A percentile compares a stretch with the other conserved stretches of the same genome.
phyloP scores from a whole-genome alignment of 2,797 vertebrate species.

The Caiman crocodilus region DNA sequence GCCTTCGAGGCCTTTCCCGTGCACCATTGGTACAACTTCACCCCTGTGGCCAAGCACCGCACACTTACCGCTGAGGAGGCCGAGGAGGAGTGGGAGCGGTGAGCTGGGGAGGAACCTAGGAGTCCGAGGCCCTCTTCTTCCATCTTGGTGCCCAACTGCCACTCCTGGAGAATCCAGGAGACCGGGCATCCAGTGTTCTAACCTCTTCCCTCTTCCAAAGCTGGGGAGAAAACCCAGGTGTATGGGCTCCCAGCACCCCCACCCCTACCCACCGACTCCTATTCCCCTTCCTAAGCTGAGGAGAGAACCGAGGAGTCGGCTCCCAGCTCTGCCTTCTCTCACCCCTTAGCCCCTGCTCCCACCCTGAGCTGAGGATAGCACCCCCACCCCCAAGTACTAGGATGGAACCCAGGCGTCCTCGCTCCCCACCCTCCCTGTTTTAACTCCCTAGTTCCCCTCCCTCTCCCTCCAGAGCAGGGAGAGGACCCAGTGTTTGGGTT shows the following conservation, averaged over 20 bases:
- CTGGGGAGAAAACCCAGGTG: background rate
- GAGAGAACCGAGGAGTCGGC: background rate
- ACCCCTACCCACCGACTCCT: background rate
- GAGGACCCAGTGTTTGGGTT: no score
- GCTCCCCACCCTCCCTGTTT: no score
- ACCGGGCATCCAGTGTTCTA: background rate
- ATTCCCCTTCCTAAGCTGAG: background rate
- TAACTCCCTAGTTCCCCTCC: no score
- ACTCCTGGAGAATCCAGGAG: background rate
- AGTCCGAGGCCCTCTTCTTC: no score
- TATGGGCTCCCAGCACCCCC: background rate
- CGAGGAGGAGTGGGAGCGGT: slow-evolving; percentile 94
- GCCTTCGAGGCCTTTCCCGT: slow-evolving; percentile 95
- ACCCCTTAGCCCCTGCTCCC: background rate
- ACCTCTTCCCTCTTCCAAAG: no score
- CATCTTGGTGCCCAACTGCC: no score
- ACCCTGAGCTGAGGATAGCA: no score
- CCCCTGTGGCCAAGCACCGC: slow-evolving; percentile 88
- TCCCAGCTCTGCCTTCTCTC: background rate
- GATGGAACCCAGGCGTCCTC: no score
- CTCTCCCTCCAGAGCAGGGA: no score
- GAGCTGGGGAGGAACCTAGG: background rate
- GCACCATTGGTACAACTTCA: slow-evolving; percentile 95
- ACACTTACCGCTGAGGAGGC: slow-evolving; percentile 94
- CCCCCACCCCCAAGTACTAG: no score